phyloP scores from a whole-genome alignment of 2,797 vertebrate species.

The Liasis olivaceus region DNA sequence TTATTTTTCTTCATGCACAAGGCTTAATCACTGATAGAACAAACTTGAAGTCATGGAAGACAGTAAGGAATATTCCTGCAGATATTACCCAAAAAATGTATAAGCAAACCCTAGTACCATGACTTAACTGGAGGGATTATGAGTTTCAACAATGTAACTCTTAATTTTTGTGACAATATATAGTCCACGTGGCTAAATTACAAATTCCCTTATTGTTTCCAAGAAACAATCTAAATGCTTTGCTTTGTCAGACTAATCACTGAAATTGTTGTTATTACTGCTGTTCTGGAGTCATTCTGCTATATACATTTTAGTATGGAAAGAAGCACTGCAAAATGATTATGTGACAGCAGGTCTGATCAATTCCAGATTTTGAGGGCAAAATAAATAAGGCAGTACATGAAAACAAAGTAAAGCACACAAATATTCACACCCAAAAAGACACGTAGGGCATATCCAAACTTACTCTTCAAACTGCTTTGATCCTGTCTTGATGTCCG shows the following conservation, averaged over 20 bases:
- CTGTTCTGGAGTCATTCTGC: neutral
- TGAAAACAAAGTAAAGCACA: no score
- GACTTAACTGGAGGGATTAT: constrained; percentile 38
- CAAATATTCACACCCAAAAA: no score
- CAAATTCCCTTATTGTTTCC: accelerated
- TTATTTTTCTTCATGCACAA: no score
- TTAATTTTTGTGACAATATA: constrained; percentile 23
- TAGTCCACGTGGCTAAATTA: neutral
- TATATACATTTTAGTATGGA: no score
- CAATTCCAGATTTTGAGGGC: neutral
- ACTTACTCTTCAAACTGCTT: no score
- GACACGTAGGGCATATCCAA: neutral
- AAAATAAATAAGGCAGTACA: no score
- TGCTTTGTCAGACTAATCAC: neutral
- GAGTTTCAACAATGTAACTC: constrained; percentile 36
- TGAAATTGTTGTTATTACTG: neutral
- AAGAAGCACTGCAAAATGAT: neutral
- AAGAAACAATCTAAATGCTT: neutral
- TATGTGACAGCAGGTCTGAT: neutral
- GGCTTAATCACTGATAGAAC: no score
- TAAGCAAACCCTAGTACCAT: constrained; percentile 21
- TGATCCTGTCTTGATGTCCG: no score
- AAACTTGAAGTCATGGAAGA: neutral
- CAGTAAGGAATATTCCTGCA: constrained; percentile 13
- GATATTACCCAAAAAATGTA: neutral